phyloP scores from a whole-genome alignment of 92 coral and sea anemone genomes.

The Pocillopora meandrina region DNA sequence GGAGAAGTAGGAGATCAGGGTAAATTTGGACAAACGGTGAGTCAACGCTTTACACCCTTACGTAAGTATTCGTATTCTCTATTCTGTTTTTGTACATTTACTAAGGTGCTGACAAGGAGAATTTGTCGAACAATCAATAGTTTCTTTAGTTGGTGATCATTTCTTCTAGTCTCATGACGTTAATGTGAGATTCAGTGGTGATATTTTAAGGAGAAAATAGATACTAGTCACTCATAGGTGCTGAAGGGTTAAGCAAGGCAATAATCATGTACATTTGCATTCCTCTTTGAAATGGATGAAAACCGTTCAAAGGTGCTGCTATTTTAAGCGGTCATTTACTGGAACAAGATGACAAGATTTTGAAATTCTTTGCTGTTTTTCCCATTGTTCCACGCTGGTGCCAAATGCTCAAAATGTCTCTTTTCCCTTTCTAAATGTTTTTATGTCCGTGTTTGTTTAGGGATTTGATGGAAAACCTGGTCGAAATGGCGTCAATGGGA shows the following conservation, averaged over 20 bases:
- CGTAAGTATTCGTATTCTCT: neutral
- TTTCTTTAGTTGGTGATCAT: too few relatives aligned
- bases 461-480: slow-evolving; percentile 27
- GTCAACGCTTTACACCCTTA: neutral
- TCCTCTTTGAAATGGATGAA: neutral
- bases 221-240: too few relatives aligned
- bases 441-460: neutral
- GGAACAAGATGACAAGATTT: too few relatives aligned
- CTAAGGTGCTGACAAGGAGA: too few relatives aligned
- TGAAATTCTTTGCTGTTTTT: too few relatives aligned
- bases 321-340: too few relatives aligned
- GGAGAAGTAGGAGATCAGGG: slow-evolving; percentile 38
- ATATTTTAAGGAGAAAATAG: too few relatives aligned
- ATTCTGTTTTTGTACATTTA: too few relatives aligned
- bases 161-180: too few relatives aligned
- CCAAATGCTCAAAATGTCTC: neutral
- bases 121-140: neutral
- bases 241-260: neutral
- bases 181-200: too few relatives aligned
- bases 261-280: neutral
- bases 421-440: neutral
- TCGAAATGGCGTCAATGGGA: slow-evolving; percentile 17
- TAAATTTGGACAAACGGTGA: slow-evolving; percentile 18
- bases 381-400: too few relatives aligned
- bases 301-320: too few relatives aligned